A percentile compares a stretch with the other conserved stretches of the same genome.
phyloP scores from a whole-genome alignment of 2,797 vertebrate species.

The Channa striata region DNA sequence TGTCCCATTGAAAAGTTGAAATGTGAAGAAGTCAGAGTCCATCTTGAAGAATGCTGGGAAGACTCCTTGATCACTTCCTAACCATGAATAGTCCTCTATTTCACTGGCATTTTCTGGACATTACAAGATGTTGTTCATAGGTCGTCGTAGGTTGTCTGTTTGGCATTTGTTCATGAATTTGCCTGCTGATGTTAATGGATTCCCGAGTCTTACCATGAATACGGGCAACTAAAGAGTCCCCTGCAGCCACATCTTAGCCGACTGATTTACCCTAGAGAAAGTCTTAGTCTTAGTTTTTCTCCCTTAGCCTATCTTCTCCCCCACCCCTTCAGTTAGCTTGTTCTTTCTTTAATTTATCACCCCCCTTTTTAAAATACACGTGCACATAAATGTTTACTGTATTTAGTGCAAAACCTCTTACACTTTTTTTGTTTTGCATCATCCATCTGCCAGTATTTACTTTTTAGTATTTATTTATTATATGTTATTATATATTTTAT shows the following conservation, averaged over 20 bases:
- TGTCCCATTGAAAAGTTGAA: conserved; percentile 74
- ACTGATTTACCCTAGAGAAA: conserved; percentile 37
- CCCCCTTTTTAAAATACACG: background rate
- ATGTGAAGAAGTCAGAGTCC: conserved; percentile 84
- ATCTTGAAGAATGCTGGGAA: conserved; percentile 77
- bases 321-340: conserved; percentile 6
- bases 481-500: too few relatives aligned
- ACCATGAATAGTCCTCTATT: conserved; percentile 65
- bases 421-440: background rate
- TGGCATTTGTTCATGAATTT: conserved; percentile 36
- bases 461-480: too few relatives aligned
- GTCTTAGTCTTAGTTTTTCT: conserved; percentile 12
- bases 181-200: conserved; percentile 63
- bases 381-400: background rate
- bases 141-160: conserved; percentile 51
- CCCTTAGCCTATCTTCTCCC: background rate
- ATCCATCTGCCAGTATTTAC: too few relatives aligned
- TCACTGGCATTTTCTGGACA: conserved; percentile 51
- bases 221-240: conserved; percentile 40
- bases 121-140: conserved; percentile 43
- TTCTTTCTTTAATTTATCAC: background rate
- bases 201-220: conserved; percentile 52
- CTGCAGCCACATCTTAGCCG: conserved; percentile 40
- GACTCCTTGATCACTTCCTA: conserved; percentile 69
- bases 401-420: background rate